These are phyloP conservation scores for Chydorus sphaericus DNA, from an alignment of 2,888 invertebrate species.

Conservation along the genomic window DNA sequence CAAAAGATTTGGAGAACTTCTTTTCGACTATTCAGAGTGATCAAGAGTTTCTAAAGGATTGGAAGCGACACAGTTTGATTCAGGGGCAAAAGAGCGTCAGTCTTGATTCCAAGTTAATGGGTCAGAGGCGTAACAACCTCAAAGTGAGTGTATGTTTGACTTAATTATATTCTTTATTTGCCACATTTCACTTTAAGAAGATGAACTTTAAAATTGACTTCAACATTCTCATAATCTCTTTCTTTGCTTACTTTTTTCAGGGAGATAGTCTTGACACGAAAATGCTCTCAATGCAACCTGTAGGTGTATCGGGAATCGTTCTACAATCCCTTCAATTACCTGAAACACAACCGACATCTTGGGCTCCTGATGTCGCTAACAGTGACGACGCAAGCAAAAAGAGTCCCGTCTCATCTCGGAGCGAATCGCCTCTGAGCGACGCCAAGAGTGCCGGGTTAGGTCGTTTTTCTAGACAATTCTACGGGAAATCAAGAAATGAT, in stretches of 20 bases:
- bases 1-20: constrained; percentile 41
- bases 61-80: constrained; percentile 16
- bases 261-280: constrained; percentile 23
- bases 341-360: background rate
- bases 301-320: constrained; percentile 41
- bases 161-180: too few relatives aligned
- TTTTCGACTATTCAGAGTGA: constrained; percentile 13
- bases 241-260: background rate
- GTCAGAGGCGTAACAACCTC: background rate
- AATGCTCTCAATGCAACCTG: constrained; percentile 31
- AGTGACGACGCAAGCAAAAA: constrained; percentile 12
- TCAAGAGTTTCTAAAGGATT: constrained; percentile 1
- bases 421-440: constrained; percentile 15
- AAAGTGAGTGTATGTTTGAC: background rate
- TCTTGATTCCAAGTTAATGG: constrained; percentile 32
- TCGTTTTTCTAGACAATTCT: constrained; percentile 11
- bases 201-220: background rate
- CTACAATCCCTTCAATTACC: constrained; percentile 13
- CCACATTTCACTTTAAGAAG: too few relatives aligned
- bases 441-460: constrained; percentile 11
- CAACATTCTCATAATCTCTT: background rate
- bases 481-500: constrained; percentile 24
- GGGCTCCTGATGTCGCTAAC: background rate
- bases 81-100: constrained; percentile 41
- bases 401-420: constrained; percentile 15